These are phyloP conservation scores for Centropus unirufus DNA, from an alignment of 2,113 vertebrate genomes.

Conservation along the genomic window DNA sequence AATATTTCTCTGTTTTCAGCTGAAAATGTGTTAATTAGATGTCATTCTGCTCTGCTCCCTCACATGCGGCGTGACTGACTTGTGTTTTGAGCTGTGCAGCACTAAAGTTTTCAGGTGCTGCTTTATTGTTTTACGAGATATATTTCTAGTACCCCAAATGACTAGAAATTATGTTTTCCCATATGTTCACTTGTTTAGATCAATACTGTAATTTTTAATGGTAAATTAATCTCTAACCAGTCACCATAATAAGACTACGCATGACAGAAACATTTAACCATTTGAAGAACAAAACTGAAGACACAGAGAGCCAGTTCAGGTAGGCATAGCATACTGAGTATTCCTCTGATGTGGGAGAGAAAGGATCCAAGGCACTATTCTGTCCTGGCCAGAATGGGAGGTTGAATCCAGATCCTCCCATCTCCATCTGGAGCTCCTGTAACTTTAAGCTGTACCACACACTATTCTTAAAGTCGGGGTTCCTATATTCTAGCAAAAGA, in stretches of 20 bases:
- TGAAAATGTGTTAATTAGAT: not conserved
- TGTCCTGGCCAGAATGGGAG: not conserved
- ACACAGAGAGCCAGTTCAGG: no score
- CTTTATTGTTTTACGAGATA: not conserved
- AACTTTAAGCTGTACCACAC: not conserved
- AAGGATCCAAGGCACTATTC: not conserved
- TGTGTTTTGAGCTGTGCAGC: not conserved
- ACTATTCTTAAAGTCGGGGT: not conserved
- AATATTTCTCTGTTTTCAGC: not conserved
- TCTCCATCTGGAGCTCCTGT: not conserved
- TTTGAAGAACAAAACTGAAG: not conserved
- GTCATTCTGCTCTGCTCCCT: not conserved
- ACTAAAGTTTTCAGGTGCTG: not conserved
- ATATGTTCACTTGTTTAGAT: no score
- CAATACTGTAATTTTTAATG: not conserved
- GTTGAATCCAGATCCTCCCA: not conserved
- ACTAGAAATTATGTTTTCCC: not conserved
- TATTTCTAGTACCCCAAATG: not conserved
- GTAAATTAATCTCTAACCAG: not conserved
- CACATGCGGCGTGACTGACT: not conserved
- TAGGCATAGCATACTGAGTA: rapidly evolving
- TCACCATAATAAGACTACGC: not conserved
- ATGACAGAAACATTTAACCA: not conserved
- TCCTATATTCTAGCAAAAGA: not conserved
- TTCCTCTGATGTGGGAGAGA: not conserved